phyloP scores from a whole-genome alignment of 1,140 invertebrate genomes.

The Nasonia longicornis region DNA sequence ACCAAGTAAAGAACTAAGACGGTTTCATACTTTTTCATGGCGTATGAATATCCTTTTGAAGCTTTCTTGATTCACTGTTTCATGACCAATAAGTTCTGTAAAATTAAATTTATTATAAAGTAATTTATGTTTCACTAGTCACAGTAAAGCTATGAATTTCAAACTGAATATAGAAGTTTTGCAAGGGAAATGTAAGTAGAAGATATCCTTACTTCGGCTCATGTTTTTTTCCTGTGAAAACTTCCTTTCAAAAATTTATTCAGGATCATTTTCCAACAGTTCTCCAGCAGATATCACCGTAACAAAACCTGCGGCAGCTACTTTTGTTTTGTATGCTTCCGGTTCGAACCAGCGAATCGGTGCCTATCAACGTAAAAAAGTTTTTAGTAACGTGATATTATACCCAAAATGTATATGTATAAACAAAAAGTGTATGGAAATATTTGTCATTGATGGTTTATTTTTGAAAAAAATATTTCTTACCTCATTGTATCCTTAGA shows the following conservation, averaged over 20 bases:
- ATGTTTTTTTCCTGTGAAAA: conserved; percentile 16
- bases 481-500: conserved; percentile 57
- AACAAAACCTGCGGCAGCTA: conserved; percentile 63
- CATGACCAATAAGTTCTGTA: conserved; percentile 40
- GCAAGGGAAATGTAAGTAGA: background rate
- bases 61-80: conserved; percentile 37
- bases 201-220: background rate
- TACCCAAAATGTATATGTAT: background rate
- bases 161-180: background rate
- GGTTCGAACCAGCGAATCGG: conserved; percentile 71
- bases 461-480: conserved; percentile 38
- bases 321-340: conserved; percentile 66
- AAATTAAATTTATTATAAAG: background rate
- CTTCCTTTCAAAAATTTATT: conserved; percentile 53
- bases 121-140: background rate
- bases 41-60: conserved; percentile 29
- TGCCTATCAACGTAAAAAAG: conserved; percentile 55
- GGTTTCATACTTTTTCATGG: conserved; percentile 14
- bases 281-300: conserved; percentile 62
- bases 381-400: background rate
- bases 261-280: conserved; percentile 60
- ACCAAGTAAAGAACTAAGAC: conserved; percentile 29
- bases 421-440: background rate
- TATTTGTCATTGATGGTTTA: background rate
- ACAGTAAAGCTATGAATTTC: background rate